phyloP scores from a whole-genome alignment of 92 coral and sea anemone species.

The Porites cylindrica region DNA sequence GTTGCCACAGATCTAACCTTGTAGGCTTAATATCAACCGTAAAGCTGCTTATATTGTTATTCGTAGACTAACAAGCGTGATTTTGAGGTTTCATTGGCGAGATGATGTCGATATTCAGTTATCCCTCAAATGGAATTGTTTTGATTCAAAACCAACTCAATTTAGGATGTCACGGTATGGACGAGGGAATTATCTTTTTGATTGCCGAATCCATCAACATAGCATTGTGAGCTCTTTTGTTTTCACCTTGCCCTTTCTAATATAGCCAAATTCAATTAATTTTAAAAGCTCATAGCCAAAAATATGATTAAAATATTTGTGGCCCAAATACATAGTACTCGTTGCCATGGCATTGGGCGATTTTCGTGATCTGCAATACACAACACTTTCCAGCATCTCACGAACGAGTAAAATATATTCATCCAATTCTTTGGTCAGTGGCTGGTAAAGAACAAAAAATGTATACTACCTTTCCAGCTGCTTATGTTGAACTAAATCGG shows the following conservation, averaged over 20 bases:
- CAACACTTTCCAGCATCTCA: neutral
- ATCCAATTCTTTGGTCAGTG: neutral
- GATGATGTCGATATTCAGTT: neutral
- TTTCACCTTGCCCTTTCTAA: too few species aligned
- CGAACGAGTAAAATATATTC: neutral
- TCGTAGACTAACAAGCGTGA: neutral
- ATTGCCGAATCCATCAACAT: neutral
- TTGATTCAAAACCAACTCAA: conserved; percentile 5
- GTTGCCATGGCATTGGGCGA: neutral
- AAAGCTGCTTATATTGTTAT: neutral
- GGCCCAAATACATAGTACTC: neutral
- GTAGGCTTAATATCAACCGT: neutral
- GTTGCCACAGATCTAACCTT: neutral
- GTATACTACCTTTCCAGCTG: too few species aligned
- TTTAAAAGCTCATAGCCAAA: too few species aligned
- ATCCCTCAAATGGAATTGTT: neutral
- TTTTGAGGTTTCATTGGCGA: neutral
- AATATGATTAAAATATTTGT: too few species aligned
- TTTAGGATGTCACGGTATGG: neutral
- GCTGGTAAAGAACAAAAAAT: neutral
- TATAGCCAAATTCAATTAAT: too few species aligned
- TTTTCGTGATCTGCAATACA: neutral
- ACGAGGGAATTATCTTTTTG: neutral
- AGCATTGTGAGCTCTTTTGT: too few species aligned
- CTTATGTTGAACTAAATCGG: too few species aligned